A percentile compares a stretch with the other conserved stretches of the same genome.
Evolutionary conservation across 2,113 vertebrate species (phyloP).

Genomic region (Tichodroma muraria): DNA sequence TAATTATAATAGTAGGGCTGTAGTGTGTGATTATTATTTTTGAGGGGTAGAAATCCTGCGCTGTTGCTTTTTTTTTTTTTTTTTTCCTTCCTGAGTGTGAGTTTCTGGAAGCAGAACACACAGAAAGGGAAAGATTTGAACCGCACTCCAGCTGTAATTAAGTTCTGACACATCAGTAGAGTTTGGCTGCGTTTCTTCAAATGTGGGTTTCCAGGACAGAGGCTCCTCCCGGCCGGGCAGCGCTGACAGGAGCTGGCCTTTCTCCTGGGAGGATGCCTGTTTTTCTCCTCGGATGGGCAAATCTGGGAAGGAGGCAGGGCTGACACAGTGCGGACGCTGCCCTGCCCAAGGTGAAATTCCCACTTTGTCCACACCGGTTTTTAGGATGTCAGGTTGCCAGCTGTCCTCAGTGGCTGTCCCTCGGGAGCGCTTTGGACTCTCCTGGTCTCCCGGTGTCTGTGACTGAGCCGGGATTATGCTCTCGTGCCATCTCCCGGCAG

Average conservation of each 20-base stretch:
- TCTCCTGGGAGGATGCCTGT: neutral
- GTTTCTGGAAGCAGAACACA: neutral
- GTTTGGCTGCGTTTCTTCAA: neutral
- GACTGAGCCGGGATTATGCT: neutral
- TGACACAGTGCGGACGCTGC: neutral
- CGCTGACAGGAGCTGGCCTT: neutral
- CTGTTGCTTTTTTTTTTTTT: neutral
- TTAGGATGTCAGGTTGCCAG: neutral
- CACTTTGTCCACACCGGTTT: accelerated
- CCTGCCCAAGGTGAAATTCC: neutral
- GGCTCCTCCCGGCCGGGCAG: neutral
- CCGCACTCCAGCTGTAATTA: neutral
- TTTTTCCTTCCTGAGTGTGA: neutral
- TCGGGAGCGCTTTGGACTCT: accelerated
- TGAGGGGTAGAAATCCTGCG: neutral
- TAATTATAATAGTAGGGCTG: neutral
- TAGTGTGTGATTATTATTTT: neutral
- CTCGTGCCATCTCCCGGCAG: slow-evolving; percentile 22
- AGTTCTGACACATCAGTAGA: neutral
- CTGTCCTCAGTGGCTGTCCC: neutral
- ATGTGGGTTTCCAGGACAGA: neutral
- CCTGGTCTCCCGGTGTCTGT: neutral
- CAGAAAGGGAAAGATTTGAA: neutral
- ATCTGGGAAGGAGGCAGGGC: neutral
- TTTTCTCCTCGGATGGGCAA: neutral